Percentiles rank a stretch among this genome's conserved stretches.
Conservation (phyloP, 2,888 invertebrate species). For the Drosophila anomelani region DNA sequence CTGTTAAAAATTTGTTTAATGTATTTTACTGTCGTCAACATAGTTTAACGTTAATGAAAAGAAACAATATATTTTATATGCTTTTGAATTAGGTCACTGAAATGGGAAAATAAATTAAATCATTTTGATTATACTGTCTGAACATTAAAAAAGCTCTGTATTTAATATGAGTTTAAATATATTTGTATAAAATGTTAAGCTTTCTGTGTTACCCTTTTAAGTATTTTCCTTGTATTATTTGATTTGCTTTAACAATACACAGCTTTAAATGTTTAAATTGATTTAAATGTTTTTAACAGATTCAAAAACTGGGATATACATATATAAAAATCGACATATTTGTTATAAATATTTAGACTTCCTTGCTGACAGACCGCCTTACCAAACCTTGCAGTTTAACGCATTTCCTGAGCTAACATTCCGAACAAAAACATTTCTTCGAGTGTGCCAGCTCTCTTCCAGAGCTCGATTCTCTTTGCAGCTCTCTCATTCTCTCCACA, state of each 20-base stretch:
- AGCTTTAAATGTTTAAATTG: too few relatives aligned
- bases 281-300: not conserved
- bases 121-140: not conserved
- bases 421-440: slow-evolving; percentile 5
- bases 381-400: not conserved
- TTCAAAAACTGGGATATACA: not conserved
- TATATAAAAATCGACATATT: not conserved
- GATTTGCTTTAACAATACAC: too few relatives aligned
- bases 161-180: too few relatives aligned
- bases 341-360: not conserved
- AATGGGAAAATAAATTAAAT: not conserved
- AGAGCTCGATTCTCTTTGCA: slow-evolving; percentile 8
- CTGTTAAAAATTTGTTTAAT: not conserved
- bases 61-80: not conserved
- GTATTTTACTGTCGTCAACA: not conserved
- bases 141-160: too few relatives aligned
- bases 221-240: too few relatives aligned
- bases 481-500: slow-evolving; percentile 8
- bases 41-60: not conserved
- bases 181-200: not conserved
- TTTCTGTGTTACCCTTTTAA: too few relatives aligned
- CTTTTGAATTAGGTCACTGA: not conserved
- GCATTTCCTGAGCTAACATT: not conserved
- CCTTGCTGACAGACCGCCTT: not conserved
- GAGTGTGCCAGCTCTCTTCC: slow-evolving; percentile 30